Percentiles rank a stretch among this genome's conserved stretches.
Conservation (phyloP, 2,113 vertebrate species). For the Heteronetta atricapilla region DNA sequence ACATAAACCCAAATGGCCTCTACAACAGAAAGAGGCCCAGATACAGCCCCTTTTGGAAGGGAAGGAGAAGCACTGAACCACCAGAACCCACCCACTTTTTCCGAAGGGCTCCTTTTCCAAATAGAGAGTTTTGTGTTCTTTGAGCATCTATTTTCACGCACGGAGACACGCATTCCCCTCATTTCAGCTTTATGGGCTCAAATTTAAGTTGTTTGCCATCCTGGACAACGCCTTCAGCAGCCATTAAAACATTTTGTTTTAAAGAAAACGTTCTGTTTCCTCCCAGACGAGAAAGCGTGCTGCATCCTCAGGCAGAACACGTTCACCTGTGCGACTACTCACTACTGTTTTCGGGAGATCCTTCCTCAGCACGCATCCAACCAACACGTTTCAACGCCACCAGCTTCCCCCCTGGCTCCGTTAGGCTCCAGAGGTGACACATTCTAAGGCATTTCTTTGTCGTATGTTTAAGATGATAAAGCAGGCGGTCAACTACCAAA, state of each 20-base stretch:
- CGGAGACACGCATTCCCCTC: background rate
- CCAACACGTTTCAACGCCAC: background rate
- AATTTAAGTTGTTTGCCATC: slow-evolving; percentile 14
- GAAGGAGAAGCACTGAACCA: background rate
- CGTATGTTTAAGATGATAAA: background rate
- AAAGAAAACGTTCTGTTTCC: background rate
- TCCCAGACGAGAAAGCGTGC: background rate
- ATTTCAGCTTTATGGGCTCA: slow-evolving; percentile 19
- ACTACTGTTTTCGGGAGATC: background rate
- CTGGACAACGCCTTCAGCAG: slow-evolving; percentile 7
- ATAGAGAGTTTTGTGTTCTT: background rate
- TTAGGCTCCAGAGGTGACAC: background rate
- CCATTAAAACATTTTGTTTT: background rate
- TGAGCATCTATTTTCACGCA: slow-evolving; percentile 9
- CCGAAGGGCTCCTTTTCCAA: slow-evolving; percentile 1
- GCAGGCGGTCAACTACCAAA: background rate
- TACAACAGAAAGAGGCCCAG: background rate
- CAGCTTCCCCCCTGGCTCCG: background rate
- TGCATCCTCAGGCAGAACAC: background rate
- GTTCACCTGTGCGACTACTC: background rate
- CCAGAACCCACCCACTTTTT: background rate
- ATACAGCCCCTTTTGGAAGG: background rate
- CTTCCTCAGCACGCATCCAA: background rate
- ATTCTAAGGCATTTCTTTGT: background rate
- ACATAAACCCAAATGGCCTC: background rate